phyloP scores from a whole-genome alignment of 2,888 invertebrate genomes.

The Candidula unifasciata region DNA sequence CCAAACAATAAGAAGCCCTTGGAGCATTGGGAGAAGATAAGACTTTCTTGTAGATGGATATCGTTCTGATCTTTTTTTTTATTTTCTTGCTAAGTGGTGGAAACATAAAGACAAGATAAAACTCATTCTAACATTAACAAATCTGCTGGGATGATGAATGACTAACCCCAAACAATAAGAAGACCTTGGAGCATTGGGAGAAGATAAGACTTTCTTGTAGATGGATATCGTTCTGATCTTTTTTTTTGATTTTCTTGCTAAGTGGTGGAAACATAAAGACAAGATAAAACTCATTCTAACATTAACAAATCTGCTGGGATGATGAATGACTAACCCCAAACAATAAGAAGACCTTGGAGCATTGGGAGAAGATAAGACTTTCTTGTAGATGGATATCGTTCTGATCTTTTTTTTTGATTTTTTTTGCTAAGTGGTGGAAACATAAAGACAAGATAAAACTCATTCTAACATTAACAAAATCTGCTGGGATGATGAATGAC shows the following conservation, averaged over 20 bases:
- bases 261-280: constrained; percentile 37
- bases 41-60: constrained; percentile 55
- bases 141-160: too few relatives aligned
- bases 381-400: constrained; percentile 62
- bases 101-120: constrained; percentile 24
- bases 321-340: too few relatives aligned
- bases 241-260: constrained; percentile 67
- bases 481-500: too few relatives aligned
- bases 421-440: too few relatives aligned
- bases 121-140: too few relatives aligned
- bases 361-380: constrained; percentile 32
- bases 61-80: constrained; percentile 71
- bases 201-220: constrained; percentile 17
- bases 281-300: neutral
- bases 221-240: constrained; percentile 70
- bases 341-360: constrained; percentile 60
- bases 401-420: constrained; percentile 73
- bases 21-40: constrained; percentile 40
- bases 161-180: constrained; percentile 36
- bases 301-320: too few relatives aligned
- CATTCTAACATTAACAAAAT: too few relatives aligned
- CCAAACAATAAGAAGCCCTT: constrained; percentile 62
- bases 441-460: too few relatives aligned
- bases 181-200: constrained; percentile 56
- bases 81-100: constrained; percentile 62